Evolutionary conservation across 2,113 vertebrate genomes (phyloP), one percentile per base, ranked within the genome.

Genomic region (Amblyopsis rosae): DNA sequence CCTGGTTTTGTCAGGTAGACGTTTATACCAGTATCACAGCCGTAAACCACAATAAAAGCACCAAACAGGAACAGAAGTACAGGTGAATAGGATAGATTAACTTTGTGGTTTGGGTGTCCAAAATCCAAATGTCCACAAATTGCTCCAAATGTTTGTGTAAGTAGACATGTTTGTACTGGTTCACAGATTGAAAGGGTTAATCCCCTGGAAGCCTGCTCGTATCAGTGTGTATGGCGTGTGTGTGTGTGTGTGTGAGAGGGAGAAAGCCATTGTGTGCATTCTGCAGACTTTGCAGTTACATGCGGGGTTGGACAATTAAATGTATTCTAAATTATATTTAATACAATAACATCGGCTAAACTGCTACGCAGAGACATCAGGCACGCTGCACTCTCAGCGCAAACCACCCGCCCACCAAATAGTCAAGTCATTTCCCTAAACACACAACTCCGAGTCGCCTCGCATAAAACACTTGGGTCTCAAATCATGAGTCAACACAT

Each of bases 131-230:
- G 64, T 46, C 69, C 62, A 73, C 69, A 77, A 82, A 80, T 75
- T 64, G 65, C 26, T 73, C 55, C 61, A 46, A 66, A 55, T 80
- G 86, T 88, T 89, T 86, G 80, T 87, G 84, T 77, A 67, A 88
- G 73, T 59, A 15, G 70, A 79, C 77, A 49, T 81, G 81, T 76
- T 79, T 82, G 50, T 59, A 58, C 65, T 41, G 41, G 62, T 72
- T 51, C 46, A 58, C 59, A 65, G 72, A 72, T n/a, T 46, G 32
- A 77, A 59, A 70, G 57, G 53, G 6, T 70, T 69, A 79, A 82
- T 75, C 76, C 67, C 59, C 54, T 47, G 4, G 59, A 54, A 13
- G 9, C 26, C 26, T 26, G 26, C 26, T 26, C 3, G 26, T 26
- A 26, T 26, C 26, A 54, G 15, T 54, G 7, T 54, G 53, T 3